phyloP scores from a whole-genome alignment of 2,113 vertebrate genomes.

The Mesocricetus auratus region DNA sequence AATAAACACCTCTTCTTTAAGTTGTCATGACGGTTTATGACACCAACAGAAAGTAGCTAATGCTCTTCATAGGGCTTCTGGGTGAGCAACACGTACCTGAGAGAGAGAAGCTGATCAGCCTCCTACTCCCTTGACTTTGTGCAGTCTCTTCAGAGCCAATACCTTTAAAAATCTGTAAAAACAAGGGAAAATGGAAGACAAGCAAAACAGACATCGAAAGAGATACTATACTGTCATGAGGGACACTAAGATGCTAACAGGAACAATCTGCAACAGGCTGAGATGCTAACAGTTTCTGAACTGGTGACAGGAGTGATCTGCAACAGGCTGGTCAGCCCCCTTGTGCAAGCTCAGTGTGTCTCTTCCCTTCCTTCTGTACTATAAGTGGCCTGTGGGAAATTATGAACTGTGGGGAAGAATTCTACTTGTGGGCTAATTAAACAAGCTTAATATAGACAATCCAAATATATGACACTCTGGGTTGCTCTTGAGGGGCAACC shows the following conservation, averaged over 20 bases:
- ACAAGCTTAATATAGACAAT: neutral
- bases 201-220: conserved; percentile 22
- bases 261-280: no score
- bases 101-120: conserved; percentile 96
- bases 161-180: conserved; percentile 93
- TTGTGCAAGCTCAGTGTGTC: neutral
- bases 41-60: neutral
- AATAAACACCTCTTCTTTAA: neutral
- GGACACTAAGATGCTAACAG: neutral
- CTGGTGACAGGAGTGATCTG: no score
- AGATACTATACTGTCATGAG: neutral
- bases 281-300: no score
- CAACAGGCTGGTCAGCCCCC: neutral
- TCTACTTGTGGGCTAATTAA: neutral
- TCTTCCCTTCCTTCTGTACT: neutral
- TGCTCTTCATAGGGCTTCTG: neutral
- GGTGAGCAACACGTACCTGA: conserved; percentile 90
- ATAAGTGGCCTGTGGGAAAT: neutral
- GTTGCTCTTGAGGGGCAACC: neutral
- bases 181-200: conserved; percentile 70
- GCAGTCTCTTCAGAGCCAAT: conserved; percentile 92
- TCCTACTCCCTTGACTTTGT: conserved; percentile 92
- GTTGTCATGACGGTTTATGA: neutral
- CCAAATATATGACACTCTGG: neutral
- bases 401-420: neutral